These are phyloP conservation scores for Notiomystis cincta DNA, from an alignment of 2,113 vertebrate species.

Conservation along the genomic window DNA sequence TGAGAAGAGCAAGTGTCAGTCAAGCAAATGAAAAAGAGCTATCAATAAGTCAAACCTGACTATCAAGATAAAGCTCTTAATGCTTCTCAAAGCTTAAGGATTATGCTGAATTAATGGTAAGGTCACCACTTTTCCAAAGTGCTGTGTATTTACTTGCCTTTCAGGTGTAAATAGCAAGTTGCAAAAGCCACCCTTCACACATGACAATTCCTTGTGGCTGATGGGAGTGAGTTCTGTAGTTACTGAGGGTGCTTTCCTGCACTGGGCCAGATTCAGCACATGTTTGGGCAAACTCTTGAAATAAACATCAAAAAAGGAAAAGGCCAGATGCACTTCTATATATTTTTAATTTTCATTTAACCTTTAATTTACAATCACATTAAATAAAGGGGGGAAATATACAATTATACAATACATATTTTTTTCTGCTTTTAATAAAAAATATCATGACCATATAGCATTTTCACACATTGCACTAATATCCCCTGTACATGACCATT, in stretches of 20 bases:
- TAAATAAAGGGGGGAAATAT: background rate
- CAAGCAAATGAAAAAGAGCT: background rate
- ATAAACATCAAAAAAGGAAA: background rate
- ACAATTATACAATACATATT: background rate
- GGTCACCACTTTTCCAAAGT: background rate
- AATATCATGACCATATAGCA: background rate
- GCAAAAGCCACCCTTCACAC: background rate
- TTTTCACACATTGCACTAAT: background rate
- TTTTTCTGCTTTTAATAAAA: background rate
- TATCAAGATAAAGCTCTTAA: background rate
- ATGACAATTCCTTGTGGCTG: background rate
- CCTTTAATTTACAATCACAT: background rate
- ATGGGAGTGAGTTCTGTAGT: background rate
- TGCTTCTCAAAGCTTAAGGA: background rate
- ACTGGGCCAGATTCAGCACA: background rate
- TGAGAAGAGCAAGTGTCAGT: background rate
- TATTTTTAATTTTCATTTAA: background rate
- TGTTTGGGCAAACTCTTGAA: background rate
- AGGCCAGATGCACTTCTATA: background rate
- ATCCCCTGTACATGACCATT: background rate
- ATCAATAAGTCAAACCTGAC: background rate
- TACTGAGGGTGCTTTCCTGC: background rate
- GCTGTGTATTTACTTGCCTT: background rate
- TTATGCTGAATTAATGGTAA: conserved; percentile 21
- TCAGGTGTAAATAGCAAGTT: background rate